Evolutionary conservation across 2,113 vertebrate genomes (phyloP).

Genomic region (Tragelaphus buxtoni): DNA sequence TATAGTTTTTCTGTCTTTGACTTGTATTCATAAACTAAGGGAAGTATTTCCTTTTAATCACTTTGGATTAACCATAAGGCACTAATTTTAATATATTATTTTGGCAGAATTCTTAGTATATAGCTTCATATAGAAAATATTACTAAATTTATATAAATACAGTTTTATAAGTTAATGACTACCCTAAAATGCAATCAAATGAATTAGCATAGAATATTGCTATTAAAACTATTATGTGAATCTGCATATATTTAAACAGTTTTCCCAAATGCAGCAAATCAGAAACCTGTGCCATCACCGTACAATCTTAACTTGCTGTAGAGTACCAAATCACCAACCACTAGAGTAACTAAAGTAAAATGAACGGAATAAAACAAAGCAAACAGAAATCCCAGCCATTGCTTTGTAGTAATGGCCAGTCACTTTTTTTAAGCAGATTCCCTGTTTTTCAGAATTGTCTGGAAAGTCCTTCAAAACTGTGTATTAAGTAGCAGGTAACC

Average conservation of each 20-base stretch:
- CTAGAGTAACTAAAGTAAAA: neutral
- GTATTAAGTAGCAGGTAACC: neutral
- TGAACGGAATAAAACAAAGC: neutral
- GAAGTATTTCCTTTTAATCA: constrained; percentile 32
- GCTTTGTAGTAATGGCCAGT: neutral
- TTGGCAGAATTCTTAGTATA: neutral
- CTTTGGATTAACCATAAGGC: neutral
- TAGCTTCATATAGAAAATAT: neutral
- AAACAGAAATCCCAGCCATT: neutral
- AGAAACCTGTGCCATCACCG: neutral
- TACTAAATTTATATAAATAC: neutral
- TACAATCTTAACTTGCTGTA: neutral
- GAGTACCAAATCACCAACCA: neutral
- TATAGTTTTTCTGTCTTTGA: constrained; percentile 68
- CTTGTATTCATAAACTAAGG: constrained; percentile 48
- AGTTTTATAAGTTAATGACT: neutral
- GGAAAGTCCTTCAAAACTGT: neutral
- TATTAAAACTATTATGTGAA: constrained; percentile 7
- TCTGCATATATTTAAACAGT: neutral
- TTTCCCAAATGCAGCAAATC: neutral
- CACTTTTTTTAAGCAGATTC: neutral
- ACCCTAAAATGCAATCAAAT: neutral
- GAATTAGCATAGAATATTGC: neutral
- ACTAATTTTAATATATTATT: neutral
- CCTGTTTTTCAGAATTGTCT: neutral